Conservation (phyloP, 2,797 vertebrate genomes). For the Gadopsis bispinosus region DNA sequence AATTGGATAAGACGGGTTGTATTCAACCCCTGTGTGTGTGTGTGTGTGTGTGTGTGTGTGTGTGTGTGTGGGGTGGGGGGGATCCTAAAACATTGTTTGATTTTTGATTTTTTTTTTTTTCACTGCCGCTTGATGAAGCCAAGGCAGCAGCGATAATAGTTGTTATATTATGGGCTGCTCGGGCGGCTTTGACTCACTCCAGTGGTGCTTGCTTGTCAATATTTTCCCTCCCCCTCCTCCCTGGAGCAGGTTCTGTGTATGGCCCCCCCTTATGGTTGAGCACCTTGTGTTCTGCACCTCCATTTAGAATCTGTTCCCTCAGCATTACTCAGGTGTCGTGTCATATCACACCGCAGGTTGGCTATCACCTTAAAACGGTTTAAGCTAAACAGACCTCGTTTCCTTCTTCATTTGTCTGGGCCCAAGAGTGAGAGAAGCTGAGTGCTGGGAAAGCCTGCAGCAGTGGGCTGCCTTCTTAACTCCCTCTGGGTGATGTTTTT, state of each 20-base stretch:
- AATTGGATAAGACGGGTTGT: slow-evolving; percentile 13
- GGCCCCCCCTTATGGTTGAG: slow-evolving; percentile 47
- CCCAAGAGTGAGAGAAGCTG: slow-evolving; percentile 16
- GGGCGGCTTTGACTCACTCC: slow-evolving; percentile 62
- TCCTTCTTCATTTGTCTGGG: slow-evolving; percentile 36
- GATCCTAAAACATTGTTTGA: slow-evolving; percentile 3
- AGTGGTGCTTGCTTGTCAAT: slow-evolving; percentile 65
- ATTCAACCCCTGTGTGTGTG: background rate
- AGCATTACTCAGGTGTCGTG: slow-evolving; percentile 52
- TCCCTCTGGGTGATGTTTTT: slow-evolving; percentile 17
- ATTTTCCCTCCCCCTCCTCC: slow-evolving; percentile 50
- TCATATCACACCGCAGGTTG: slow-evolving; percentile 36
- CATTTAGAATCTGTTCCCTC: slow-evolving; percentile 64
- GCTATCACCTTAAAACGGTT: slow-evolving; percentile 52
- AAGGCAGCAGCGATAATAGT: slow-evolving; percentile 62
- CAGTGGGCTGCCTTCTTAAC: background rate
- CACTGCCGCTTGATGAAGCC: slow-evolving; percentile 46
- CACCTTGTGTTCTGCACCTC: slow-evolving; percentile 49
- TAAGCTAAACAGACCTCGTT: slow-evolving; percentile 46
- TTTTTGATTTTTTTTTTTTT: background rate
- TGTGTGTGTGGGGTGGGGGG: too few species aligned
- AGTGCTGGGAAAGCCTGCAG: slow-evolving; percentile 9
- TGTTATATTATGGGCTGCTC: slow-evolving; percentile 59
- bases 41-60: background rate
- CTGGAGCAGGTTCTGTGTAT: slow-evolving; percentile 51